Conservation (phyloP, 1,140 invertebrate genomes). For the Adoxophyes honmai region DNA sequence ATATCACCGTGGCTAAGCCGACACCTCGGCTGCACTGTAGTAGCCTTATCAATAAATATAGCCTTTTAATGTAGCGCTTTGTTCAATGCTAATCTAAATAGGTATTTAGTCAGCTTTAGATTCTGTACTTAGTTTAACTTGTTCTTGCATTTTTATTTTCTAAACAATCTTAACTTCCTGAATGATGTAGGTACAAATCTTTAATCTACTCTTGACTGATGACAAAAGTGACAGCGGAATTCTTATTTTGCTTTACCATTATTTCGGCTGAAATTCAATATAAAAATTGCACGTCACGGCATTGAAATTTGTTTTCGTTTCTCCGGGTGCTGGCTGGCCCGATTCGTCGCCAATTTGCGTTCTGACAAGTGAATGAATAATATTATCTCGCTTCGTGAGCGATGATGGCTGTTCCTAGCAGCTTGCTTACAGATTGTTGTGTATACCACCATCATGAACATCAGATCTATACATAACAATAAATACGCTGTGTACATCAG, state of each 20-base stretch:
- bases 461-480: too few species aligned
- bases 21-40: neutral
- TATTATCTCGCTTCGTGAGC: constrained; percentile 38
- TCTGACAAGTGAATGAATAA: constrained; percentile 60
- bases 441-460: constrained; percentile 19
- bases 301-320: constrained; percentile 32
- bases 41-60: too few species aligned
- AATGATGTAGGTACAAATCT: too few species aligned
- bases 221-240: neutral
- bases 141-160: too few species aligned
- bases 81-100: too few species aligned
- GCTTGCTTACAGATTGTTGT: constrained; percentile 31
- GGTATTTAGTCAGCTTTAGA: too few species aligned
- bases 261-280: too few species aligned
- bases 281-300: constrained; percentile 20
- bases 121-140: too few species aligned
- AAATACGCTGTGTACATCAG: too few species aligned
- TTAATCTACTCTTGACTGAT: neutral
- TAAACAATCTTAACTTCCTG: too few species aligned
- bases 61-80: neutral
- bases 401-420: constrained; percentile 38
- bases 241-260: neutral
- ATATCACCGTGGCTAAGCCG: neutral
- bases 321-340: constrained; percentile 21
- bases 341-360: constrained; percentile 50